A percentile compares a stretch with the other conserved stretches of the same genome.
Conservation (phyloP, 2,888 invertebrate species). For the Dryobota labecula region DNA sequence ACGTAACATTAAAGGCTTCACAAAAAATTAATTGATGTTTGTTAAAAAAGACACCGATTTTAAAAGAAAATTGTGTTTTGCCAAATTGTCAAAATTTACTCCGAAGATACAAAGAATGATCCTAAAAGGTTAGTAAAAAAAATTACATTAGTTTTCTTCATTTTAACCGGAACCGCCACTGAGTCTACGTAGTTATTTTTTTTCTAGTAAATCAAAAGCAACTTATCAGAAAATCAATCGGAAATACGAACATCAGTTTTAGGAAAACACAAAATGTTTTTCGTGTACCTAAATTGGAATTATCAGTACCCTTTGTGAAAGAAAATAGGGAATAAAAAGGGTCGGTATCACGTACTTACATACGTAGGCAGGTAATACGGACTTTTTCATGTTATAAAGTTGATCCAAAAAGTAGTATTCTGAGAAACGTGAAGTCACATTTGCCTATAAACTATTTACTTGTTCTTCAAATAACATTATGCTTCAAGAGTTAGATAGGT, state of each 20-base stretch:
- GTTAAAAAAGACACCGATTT: neutral
- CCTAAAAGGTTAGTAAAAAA: no score
- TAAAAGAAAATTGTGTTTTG: neutral
- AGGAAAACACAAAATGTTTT: slow-evolving; percentile 26
- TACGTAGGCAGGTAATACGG: slow-evolving; percentile 28
- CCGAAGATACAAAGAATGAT: neutral
- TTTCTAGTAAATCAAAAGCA: slow-evolving; percentile 13
- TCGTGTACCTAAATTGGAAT: slow-evolving; percentile 29
- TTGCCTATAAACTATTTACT: slow-evolving; percentile 27
- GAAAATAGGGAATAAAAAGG: slow-evolving; percentile 45
- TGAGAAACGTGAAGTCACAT: slow-evolving; percentile 28
- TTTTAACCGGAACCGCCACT: neutral
- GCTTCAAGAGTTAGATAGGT: neutral
- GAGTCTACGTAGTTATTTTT: neutral
- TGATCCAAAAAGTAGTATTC: slow-evolving; percentile 37
- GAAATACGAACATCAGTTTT: slow-evolving; percentile 12
- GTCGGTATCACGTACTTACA: slow-evolving; percentile 43
- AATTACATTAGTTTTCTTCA: neutral
- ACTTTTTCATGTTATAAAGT: slow-evolving; percentile 31
- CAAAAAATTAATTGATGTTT: neutral
- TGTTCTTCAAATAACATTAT: slow-evolving; percentile 2
- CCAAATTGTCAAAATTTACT: neutral
- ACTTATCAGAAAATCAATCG: slow-evolving; percentile 25
- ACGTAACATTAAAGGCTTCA: no score
- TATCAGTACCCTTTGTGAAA: slow-evolving; percentile 44